phyloP scores from a whole-genome alignment of 1,140 invertebrate genomes.

The Fopius arisanus region DNA sequence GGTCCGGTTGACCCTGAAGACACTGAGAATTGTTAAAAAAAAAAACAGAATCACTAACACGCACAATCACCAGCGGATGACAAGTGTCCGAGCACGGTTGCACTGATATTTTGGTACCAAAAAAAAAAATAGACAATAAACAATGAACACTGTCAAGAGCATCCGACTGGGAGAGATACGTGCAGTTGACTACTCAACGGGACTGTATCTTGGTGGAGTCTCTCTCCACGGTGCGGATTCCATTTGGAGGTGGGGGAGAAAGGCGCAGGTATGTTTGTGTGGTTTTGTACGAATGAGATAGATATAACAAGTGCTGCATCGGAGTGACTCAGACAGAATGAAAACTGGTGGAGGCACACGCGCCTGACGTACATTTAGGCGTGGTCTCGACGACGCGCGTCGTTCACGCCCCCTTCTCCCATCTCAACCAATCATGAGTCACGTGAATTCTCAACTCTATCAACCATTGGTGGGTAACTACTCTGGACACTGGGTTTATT shows the following conservation, averaged over 20 bases:
- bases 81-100: not conserved
- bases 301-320: not conserved
- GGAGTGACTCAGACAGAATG: not conserved
- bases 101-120: not conserved
- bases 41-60: not conserved
- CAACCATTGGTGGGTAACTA: constrained; percentile 10
- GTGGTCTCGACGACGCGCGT: constrained; percentile 22
- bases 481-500: not conserved
- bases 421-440: constrained; percentile 12
- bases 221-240: not conserved
- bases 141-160: constrained; percentile 17
- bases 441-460: not conserved
- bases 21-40: not conserved
- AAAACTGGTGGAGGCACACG: constrained; percentile 9
- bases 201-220: constrained; percentile 15
- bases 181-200: constrained; percentile 34
- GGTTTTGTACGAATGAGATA: not conserved
- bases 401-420: constrained; percentile 13
- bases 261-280: not conserved
- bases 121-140: not conserved
- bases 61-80: not conserved
- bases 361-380: constrained; percentile 12
- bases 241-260: not conserved
- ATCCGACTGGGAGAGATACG: constrained; percentile 33
- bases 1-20: not conserved